Evolutionary conservation across 2,113 vertebrate genomes (phyloP), one percentile per base, ranked within the genome.

Genomic region (Syngnathus typhle): DNA sequence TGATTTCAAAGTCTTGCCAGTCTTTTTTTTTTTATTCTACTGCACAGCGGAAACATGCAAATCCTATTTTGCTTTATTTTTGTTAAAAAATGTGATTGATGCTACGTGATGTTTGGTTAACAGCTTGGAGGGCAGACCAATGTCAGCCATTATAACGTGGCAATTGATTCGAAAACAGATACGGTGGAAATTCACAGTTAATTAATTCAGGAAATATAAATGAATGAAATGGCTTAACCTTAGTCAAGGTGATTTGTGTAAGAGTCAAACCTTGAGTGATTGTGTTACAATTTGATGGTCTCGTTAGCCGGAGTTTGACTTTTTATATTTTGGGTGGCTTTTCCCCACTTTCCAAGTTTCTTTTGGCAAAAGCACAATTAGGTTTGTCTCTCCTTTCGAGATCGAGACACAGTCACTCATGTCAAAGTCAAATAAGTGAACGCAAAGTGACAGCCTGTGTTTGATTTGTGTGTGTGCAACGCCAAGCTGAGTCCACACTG

Each of bases 401-500:
- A 67, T 52, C 11, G 64, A 21, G 44, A 46, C 19, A 51, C 27
- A 32, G 37, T 38, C n/a, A 49, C 46, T 63, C 7, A 38, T 58
- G 56, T 69, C 68, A 70, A 72, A 68, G 71, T 72, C 43, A 68
- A 72, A 70, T 16, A 69, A 44, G 41, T 60, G 68, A 55, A 74
- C 62, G 21, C 12, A 46, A 59, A 64, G 66, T 62, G 65, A 69
- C 56, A 62, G 70, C 64, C 0, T 59, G 47, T 69, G 69, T 82
- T 81, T 77, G 79, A 54, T 65, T 70, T 69, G 52, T 74, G 75
- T 72, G 70, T 76, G 79, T 54, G 60, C 55, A 62, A 65, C 58
- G 68, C 75, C 81, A 82, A 71, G 80, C 82, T 85, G 81, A 81
- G 75, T 67, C 84, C 82, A 88, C 83, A 79, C 72, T 82, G 80